A percentile compares a stretch with the other conserved stretches of the same genome.
Evolutionary conservation across 2,888 invertebrate species (phyloP).

Genomic region (Acholoe squamosa): DNA sequence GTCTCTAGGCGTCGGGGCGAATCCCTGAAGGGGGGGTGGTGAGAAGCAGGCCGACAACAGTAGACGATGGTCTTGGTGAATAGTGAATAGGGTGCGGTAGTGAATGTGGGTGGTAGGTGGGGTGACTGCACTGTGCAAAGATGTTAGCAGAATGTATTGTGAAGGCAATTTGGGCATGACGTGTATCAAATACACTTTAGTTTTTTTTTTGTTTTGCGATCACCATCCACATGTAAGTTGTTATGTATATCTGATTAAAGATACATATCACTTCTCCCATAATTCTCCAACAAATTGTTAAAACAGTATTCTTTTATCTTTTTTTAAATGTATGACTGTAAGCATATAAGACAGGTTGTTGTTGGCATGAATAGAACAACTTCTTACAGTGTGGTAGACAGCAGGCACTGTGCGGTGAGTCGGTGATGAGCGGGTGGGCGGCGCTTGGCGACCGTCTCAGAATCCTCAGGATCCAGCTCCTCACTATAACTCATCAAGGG

Average conservation of each 20-base stretch:
- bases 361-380: too few species aligned
- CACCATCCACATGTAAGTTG: too few species aligned
- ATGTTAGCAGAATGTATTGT: too few species aligned
- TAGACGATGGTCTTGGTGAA: background rate
- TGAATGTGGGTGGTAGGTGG: conserved; percentile 23
- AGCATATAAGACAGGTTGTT: too few species aligned
- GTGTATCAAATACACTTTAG: too few species aligned
- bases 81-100: background rate
- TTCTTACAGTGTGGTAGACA: background rate
- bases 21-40: background rate
- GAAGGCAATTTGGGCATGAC: too few species aligned
- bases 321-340: too few species aligned
- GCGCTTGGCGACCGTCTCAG: background rate
- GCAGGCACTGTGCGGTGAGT: background rate
- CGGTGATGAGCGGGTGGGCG: background rate
- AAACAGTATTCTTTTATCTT: too few species aligned
- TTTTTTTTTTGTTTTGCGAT: too few species aligned
- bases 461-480: background rate
- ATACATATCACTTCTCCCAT: too few species aligned
- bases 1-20: background rate
- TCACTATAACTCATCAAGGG: conserved; percentile 29
- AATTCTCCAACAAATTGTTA: too few species aligned
- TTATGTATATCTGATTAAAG: too few species aligned
- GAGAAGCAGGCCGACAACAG: background rate
- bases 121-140: background rate